A percentile compares a stretch with the other conserved stretches of the same genome.
Conservation (phyloP, 2,888 invertebrate species). For the Lucinisca nassula region DNA sequence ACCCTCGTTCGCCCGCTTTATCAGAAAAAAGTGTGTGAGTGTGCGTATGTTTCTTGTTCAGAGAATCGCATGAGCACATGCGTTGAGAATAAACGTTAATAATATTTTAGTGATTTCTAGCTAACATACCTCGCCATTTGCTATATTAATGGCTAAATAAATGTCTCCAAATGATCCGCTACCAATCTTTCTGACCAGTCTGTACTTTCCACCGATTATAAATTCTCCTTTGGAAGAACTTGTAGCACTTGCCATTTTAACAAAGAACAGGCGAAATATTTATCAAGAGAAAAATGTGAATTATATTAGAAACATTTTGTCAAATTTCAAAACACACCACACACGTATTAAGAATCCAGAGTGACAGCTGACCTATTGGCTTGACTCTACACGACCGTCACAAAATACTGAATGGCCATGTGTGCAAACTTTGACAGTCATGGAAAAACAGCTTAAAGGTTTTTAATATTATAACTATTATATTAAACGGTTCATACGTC, state of each 20-base stretch:
- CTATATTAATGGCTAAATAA: slow-evolving; percentile 87
- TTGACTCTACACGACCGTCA: background rate
- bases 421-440: slow-evolving; percentile 2
- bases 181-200: slow-evolving; percentile 87
- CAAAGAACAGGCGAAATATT: too few species aligned
- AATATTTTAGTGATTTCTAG: too few species aligned
- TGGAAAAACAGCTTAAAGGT: background rate
- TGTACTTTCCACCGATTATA: slow-evolving; percentile 87
- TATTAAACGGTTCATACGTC: background rate
- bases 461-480: background rate
- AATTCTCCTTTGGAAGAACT: slow-evolving; percentile 85
- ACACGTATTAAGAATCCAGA: background rate
- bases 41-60: too few species aligned
- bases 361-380: background rate
- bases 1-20: too few species aligned
- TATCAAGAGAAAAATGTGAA: background rate
- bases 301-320: background rate
- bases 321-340: background rate
- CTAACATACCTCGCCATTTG: slow-evolving; percentile 86
- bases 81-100: too few species aligned
- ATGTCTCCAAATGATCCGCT: slow-evolving; percentile 88
- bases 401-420: background rate
- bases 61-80: too few species aligned
- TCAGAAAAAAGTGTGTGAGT: too few species aligned
- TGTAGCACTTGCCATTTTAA: slow-evolving; percentile 77